Percentiles rank a stretch among this genome's conserved stretches.
phyloP scores from a whole-genome alignment of 2,113 vertebrate genomes.

The Formicarius rufipectus region DNA sequence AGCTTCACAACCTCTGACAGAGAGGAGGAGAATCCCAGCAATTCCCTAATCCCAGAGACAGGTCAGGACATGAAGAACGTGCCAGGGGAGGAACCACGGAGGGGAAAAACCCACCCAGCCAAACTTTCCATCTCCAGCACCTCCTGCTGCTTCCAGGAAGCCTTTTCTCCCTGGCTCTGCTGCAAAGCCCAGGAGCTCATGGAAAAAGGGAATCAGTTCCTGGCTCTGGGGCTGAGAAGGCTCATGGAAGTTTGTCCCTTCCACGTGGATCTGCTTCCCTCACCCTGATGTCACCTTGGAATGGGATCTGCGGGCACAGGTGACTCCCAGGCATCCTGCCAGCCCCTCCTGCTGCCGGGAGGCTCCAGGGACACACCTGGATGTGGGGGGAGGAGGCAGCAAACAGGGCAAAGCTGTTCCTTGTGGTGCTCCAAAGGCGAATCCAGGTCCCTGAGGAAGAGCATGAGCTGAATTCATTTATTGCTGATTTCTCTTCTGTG shows the following conservation, averaged over 20 bases:
- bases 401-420: not conserved
- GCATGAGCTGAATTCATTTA: not conserved
- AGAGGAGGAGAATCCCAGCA: not conserved
- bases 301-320: not conserved
- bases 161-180: not conserved
- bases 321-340: not conserved
- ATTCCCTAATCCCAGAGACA: not conserved
- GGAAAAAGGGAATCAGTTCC: not conserved
- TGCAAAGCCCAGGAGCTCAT: not conserved
- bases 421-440: not conserved
- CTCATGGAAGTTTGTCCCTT: not conserved
- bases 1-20: accelerated
- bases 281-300: accelerated
- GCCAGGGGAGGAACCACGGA: not conserved
- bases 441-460: not conserved
- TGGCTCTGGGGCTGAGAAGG: not conserved
- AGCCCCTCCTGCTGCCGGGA: not conserved
- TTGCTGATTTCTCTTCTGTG: accelerated
- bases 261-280: accelerated
- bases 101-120: not conserved
- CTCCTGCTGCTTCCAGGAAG: not conserved
- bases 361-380: accelerated
- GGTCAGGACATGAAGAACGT: accelerated
- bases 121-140: not conserved
- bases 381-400: not conserved